Base-by-base conservation (phyloP, 2,888 invertebrate genomes). In the Acronicta psi region DNA sequence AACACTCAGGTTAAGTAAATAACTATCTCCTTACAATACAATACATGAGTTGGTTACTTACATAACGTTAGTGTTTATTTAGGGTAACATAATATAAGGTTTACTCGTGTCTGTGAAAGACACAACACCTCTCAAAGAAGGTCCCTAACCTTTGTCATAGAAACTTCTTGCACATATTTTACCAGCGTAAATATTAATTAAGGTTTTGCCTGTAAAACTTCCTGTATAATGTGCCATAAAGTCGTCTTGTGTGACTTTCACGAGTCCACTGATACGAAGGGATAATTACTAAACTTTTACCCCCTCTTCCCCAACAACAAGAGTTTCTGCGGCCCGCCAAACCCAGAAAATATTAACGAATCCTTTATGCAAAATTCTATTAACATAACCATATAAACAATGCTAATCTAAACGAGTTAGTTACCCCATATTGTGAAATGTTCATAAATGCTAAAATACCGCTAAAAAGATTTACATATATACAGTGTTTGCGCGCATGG, bases 251-350 rank as follows among this genome's bases (percentile, higher is more conserved):
- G 49, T 66, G 66, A 67, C 67, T 73, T 68, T 60, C 59, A 31
- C 29, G 29, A 59, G 70, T 60, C 68, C 60, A 59, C 59, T 38
- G 40, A 50, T 36, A 63, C 55, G 62, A 54, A 59, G 44, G 47
- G 43, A 55, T 82, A 77, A 82, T 82, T 77, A 72, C 61, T 37
- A 76, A 83, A 82, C 75, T 83, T 82, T 67, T 49, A 41, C 37
- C 51, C 46, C 54, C 34, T 44, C 52, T 61, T 51, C 36, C 37
- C 34, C 34, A 53, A 52, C 45, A 54, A 52, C 49, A 23, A 36
- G 59, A 69, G 67, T 61, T 57, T 52, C 34, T 62, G 70, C 49
- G 69, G 69, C 54, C 44, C 42, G 60, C 20, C 31, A 63, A 71
- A 67, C 69, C 38, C 23, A 54, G 36, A 40, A 42, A 46, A 51